phyloP scores from a whole-genome alignment of 2,797 vertebrate genomes.

The Pantherophis vulpinus region DNA sequence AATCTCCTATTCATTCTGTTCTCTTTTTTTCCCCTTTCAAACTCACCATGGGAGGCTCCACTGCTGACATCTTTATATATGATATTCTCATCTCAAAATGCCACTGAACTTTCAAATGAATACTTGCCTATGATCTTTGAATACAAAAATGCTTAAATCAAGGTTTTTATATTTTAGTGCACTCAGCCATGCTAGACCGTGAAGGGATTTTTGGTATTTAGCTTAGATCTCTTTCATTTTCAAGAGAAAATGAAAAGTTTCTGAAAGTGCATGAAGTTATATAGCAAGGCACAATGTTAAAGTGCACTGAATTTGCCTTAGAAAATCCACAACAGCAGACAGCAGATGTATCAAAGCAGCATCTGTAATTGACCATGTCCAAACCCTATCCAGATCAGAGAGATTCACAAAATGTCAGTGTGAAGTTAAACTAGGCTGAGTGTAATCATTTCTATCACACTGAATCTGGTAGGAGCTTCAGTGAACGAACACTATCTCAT shows the following conservation, averaged over 20 bases:
- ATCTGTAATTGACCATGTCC: not conserved
- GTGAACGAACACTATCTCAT: not conserved
- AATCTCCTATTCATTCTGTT: slow-evolving; percentile 79
- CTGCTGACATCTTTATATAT: slow-evolving; percentile 84
- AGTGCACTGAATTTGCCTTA: not conserved
- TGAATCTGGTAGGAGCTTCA: not conserved
- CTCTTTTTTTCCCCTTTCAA: slow-evolving; percentile 74
- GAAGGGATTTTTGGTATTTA: slow-evolving; percentile 58
- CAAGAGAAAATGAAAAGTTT: slow-evolving; percentile 44
- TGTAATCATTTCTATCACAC: not conserved
- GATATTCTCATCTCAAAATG: slow-evolving; percentile 84
- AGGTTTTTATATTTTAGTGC: slow-evolving; percentile 80
- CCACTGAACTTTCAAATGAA: slow-evolving; percentile 85
- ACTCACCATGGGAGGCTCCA: slow-evolving; percentile 79
- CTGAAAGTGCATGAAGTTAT: slow-evolving; percentile 50
- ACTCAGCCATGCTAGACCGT: slow-evolving; percentile 64
- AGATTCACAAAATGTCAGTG: not conserved
- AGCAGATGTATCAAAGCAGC: not conserved
- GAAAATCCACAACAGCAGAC: slow-evolving; percentile 37
- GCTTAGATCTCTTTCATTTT: slow-evolving; percentile 41
- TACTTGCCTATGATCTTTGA: slow-evolving; percentile 77
- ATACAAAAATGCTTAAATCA: slow-evolving; percentile 79
- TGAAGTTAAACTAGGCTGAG: not conserved
- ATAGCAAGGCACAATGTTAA: slow-evolving; percentile 38
- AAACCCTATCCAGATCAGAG: not conserved